Evolutionary conservation across 2,888 invertebrate species (phyloP).

Genomic region (Hecatera dysodea): DNA sequence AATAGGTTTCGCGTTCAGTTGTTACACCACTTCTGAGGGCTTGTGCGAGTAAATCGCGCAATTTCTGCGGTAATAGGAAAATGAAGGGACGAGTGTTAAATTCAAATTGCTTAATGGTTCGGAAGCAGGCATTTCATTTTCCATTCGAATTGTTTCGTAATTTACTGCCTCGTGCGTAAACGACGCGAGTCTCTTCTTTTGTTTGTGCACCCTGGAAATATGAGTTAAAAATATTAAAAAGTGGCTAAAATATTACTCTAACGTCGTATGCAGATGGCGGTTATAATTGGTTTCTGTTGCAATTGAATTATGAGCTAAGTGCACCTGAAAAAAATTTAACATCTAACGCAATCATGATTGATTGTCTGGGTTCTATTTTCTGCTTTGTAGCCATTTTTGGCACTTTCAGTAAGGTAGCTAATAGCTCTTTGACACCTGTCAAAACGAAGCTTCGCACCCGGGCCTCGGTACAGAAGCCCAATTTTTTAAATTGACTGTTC

Average conservation of each 20-base stretch:
- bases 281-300: slow-evolving; percentile 39
- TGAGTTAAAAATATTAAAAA: slow-evolving; percentile 67
- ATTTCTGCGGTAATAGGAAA: slow-evolving; percentile 88
- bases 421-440: not conserved
- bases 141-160: slow-evolving; percentile 89
- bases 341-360: not conserved
- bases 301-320: slow-evolving; percentile 17
- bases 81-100: slow-evolving; percentile 90
- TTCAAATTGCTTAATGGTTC: slow-evolving; percentile 90
- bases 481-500: slow-evolving; percentile 5
- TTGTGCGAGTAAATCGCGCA: slow-evolving; percentile 77
- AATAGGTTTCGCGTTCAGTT: slow-evolving; percentile 63
- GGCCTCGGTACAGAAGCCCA: not conserved
- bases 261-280: slow-evolving; percentile 42
- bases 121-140: slow-evolving; percentile 90
- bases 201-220: slow-evolving; percentile 79
- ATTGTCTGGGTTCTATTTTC: not conserved
- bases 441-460: not conserved
- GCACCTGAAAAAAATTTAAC: slow-evolving; percentile 1
- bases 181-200: slow-evolving; percentile 80
- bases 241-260: slow-evolving; percentile 57
- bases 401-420: not conserved
- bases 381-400: not conserved
- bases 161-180: slow-evolving; percentile 86
- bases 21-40: slow-evolving; percentile 65